Base-by-base conservation (phyloP, 2,888 invertebrate genomes). In the Agrochola litura region DNA sequence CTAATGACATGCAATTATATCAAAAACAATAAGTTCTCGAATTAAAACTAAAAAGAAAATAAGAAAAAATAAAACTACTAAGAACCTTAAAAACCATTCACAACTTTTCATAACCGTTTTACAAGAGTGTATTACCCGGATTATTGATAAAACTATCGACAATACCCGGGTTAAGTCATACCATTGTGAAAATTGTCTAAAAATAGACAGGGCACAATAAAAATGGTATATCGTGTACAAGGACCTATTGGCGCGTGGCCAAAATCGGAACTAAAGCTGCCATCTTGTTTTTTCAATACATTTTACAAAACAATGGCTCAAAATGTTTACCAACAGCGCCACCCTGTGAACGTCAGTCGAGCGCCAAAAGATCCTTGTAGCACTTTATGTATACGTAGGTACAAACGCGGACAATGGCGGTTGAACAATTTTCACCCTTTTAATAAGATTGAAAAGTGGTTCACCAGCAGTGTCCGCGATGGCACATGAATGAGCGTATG, bases 11-110 rank as follows among this genome's bases (percentile, higher is more conserved):
- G 77, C 82, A 81, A 73, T 68, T 73, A 65, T 30, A 76, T 61
- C 65, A 73, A 73, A 84, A 79, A 82, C 76, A 80, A 65, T 81
- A 86, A 81, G 79, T 86, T 82, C 68, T 81, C 79, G 82, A 77
- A 79, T 79, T 84, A 71, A 69, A 81, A 78, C 72, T 73, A 77
- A 74, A n/a, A n/a, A n/a, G n/a, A n/a, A n/a, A n/a, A n/a, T n/a
- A n/a, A n/a, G n/a, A n/a, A n/a, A n/a, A n/a, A n/a, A n/a, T n/a
- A n/a, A n/a, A n/a, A n/a, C n/a, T n/a, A n/a, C n/a, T n/a, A 52
- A 58, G 43, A 74, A 70, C 49, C 63, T 65, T 83, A 73, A 60
- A 65, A 75, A 73, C 6, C 77, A 70, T 70, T 84, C 81, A 81
- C 77, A 81, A 72, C 77, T 73, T 81, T 72, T 63, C 68, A 74